Percentiles rank a stretch among this genome's conserved stretches.
These are phyloP conservation scores for Drosophila bipectinata DNA, from an alignment of 1,140 invertebrate species.

Conservation along the genomic window DNA sequence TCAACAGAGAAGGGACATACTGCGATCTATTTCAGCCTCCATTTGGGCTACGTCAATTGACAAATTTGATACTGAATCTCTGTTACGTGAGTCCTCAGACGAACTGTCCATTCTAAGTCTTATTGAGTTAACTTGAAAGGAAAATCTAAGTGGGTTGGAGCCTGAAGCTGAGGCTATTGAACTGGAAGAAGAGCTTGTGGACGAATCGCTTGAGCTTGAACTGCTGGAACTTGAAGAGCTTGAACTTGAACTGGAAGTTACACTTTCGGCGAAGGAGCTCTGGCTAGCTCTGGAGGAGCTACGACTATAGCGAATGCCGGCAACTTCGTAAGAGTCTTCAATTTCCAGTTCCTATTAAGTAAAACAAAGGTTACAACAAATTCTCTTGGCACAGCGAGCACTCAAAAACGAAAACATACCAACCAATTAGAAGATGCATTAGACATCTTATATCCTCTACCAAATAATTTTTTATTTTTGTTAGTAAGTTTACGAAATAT, in stretches of 20 bases:
- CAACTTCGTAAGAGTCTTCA: background rate
- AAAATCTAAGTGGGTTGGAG: background rate
- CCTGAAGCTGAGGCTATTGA: no score
- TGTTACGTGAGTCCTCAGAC: background rate
- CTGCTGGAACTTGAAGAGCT: background rate
- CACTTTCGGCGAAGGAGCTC: background rate
- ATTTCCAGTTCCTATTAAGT: background rate
- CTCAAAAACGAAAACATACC: background rate
- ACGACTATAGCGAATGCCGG: background rate
- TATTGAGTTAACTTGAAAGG: background rate
- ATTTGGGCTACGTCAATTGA: background rate
- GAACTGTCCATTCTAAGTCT: background rate
- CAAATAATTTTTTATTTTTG: background rate
- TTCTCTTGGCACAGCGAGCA: background rate
- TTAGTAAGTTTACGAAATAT: background rate
- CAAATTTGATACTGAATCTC: background rate
- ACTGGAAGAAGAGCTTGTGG: no score
- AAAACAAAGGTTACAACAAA: background rate
- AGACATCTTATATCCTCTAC: background rate
- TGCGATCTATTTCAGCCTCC: constrained; percentile 28
- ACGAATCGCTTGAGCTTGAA: background rate
- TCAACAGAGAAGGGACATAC: constrained; percentile 16
- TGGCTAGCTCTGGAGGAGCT: background rate
- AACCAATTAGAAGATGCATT: background rate
- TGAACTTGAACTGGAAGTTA: background rate